A percentile compares a stretch with the other conserved stretches of the same genome.
These are phyloP conservation scores for Drosophila nigromelanica DNA, from an alignment of 1,140 invertebrate genomes.

Conservation along the genomic window DNA sequence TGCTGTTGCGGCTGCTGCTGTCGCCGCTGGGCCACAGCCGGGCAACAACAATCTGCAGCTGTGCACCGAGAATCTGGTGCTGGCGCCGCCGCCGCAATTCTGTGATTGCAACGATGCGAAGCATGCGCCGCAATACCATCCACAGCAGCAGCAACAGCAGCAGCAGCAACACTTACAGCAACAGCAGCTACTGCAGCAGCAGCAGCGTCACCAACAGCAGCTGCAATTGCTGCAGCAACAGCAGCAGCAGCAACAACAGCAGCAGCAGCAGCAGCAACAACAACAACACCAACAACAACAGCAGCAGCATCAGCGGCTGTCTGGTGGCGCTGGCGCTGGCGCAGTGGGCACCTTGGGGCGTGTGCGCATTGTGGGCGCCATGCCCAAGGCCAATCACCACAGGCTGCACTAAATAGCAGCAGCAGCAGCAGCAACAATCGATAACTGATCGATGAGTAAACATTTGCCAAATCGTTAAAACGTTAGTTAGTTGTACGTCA, in stretches of 20 bases:
- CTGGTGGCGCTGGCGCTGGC: constrained; percentile 82
- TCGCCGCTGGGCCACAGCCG: constrained; percentile 60
- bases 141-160: constrained; percentile 47
- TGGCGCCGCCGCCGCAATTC: constrained; percentile 92
- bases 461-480: constrained; percentile 77
- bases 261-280: constrained; percentile 61
- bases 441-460: constrained; percentile 36
- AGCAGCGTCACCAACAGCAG: constrained; percentile 55
- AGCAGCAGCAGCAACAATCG: constrained; percentile 10
- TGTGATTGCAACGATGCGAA: constrained; percentile 83
- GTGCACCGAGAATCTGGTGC: constrained; percentile 86
- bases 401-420: constrained; percentile 67
- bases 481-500: constrained; percentile 43
- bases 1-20: constrained; percentile 57
- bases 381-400: constrained; percentile 87
- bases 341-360: constrained; percentile 85
- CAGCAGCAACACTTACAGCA: constrained; percentile 52
- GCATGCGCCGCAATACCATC: constrained; percentile 66
- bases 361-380: constrained; percentile 91
- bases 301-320: constrained; percentile 80
- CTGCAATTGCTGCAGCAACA: constrained; percentile 71
- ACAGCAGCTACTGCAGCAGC: constrained; percentile 53
- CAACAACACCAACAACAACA: constrained; percentile 67
- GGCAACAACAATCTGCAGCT: constrained; percentile 78
- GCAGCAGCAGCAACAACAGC: constrained; percentile 69